phyloP scores from a whole-genome alignment of 2,888 invertebrate genomes.

The Dysmachus trigonus region DNA sequence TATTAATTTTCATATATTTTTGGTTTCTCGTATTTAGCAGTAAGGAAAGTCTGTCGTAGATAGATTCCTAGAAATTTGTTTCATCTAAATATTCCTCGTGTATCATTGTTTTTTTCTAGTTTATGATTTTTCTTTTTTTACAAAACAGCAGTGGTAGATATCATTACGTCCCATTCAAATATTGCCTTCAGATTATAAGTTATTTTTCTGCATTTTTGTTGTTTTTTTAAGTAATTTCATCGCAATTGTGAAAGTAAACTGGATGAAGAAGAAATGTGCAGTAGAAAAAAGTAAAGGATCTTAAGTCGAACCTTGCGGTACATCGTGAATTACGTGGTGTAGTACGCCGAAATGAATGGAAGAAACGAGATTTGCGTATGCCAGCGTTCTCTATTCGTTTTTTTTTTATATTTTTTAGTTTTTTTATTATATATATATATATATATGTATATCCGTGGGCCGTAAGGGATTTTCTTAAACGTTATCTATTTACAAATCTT shows the following conservation, averaged over 20 bases:
- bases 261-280: slow-evolving; percentile 1
- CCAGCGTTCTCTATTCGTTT: background rate
- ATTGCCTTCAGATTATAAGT: slow-evolving; percentile 22
- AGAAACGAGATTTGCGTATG: background rate
- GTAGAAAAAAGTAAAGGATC: slow-evolving; percentile 20
- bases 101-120: slow-evolving; percentile 21
- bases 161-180: slow-evolving; percentile 39
- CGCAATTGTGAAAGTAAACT: background rate
- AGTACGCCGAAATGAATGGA: background rate
- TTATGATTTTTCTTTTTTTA: slow-evolving; percentile 16
- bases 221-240: background rate
- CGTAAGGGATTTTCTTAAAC: slow-evolving; percentile 22
- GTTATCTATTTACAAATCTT: slow-evolving; percentile 33
- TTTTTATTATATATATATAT: background rate
- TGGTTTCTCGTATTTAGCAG: slow-evolving; percentile 27
- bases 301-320: background rate
- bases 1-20: slow-evolving; percentile 40
- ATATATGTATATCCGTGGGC: background rate
- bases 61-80: slow-evolving; percentile 31
- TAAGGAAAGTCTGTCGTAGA: slow-evolving; percentile 28
- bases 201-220: background rate
- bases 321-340: background rate
- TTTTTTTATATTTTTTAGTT: slow-evolving; percentile 1
- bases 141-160: slow-evolving; percentile 27
- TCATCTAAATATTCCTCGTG: slow-evolving; percentile 12